Conservation (phyloP, 2,113 vertebrate species). For the Zapus hudsonius region DNA sequence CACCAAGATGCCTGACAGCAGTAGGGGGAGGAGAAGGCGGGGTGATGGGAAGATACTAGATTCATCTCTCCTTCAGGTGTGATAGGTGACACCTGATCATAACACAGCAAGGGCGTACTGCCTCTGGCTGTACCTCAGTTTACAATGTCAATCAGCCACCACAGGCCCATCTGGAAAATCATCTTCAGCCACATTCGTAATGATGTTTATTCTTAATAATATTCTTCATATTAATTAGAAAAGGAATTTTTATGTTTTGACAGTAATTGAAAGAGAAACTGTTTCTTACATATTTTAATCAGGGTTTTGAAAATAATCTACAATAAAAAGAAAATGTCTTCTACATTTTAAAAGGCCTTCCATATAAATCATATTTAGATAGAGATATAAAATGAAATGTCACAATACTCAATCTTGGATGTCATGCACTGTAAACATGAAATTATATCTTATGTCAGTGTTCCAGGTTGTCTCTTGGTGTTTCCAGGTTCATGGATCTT, state of each 20-base stretch:
- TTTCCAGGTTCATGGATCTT: too few species aligned
- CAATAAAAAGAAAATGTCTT: not conserved
- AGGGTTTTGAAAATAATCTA: not conserved
- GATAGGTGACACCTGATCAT: not conserved
- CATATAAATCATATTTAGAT: not conserved
- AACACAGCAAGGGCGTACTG: not conserved
- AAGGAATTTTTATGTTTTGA: not conserved
- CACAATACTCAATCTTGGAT: not conserved
- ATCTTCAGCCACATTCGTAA: too few species aligned
- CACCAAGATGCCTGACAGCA: not conserved
- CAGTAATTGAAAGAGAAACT: not conserved
- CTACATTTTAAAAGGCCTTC: not conserved
- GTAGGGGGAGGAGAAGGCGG: too few species aligned
- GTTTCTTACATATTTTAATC: not conserved
- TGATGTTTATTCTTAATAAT: not conserved
- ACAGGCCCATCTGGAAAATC: not conserved
- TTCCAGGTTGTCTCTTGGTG: too few species aligned
- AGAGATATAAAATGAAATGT: not conserved
- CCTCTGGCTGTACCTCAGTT: not conserved
- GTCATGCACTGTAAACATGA: not conserved
- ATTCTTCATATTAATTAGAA: not conserved
- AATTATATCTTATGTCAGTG: not conserved
- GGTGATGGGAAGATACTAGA: too few species aligned
- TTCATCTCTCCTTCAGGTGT: conserved; percentile 22
- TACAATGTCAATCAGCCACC: not conserved